These are phyloP conservation scores for Hermodice carunculata DNA, from an alignment of 2,888 invertebrate species.

Conservation along the genomic window DNA sequence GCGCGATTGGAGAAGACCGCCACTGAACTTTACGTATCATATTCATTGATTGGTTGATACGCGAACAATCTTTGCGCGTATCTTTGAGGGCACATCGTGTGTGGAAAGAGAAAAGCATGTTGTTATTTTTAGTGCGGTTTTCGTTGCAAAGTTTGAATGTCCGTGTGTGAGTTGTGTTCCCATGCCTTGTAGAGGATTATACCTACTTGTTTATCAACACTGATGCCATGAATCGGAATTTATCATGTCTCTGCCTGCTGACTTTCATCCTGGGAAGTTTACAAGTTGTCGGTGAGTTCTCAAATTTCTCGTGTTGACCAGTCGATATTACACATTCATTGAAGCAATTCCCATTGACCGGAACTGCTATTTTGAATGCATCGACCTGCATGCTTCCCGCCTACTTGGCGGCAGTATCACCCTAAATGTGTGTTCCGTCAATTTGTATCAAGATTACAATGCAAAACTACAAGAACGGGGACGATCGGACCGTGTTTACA, in stretches of 20 bases:
- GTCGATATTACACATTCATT: too few species aligned
- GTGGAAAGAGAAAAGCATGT: background rate
- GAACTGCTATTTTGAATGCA: too few species aligned
- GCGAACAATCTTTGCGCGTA: constrained; percentile 11
- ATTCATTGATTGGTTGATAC: constrained; percentile 6
- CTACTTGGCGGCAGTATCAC: too few species aligned
- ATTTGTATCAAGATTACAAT: too few species aligned
- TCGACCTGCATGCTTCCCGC: too few species aligned
- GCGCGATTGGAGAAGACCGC: too few species aligned
- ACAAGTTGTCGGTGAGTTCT: constrained; percentile 13
- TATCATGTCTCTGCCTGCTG: constrained; percentile 21
- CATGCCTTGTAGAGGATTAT: constrained; percentile 17
- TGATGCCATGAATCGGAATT: constrained; percentile 21
- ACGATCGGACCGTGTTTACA: too few species aligned
- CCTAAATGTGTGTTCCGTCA: too few species aligned
- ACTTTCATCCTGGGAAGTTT: constrained; percentile 16
- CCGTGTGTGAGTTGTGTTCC: constrained; percentile 1
- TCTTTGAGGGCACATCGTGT: background rate
- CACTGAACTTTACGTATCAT: too few species aligned
- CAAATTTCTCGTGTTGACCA: background rate
- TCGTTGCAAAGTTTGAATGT: constrained; percentile 6
- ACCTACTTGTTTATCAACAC: constrained; percentile 5
- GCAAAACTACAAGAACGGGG: too few species aligned
- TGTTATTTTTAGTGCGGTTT: constrained; percentile 11
- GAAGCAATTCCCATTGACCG: too few species aligned